A percentile compares a stretch with the other conserved stretches of the same genome.
Evolutionary conservation across 2,113 vertebrate species (phyloP).

Genomic region (Chlorodrepanis virens): DNA sequence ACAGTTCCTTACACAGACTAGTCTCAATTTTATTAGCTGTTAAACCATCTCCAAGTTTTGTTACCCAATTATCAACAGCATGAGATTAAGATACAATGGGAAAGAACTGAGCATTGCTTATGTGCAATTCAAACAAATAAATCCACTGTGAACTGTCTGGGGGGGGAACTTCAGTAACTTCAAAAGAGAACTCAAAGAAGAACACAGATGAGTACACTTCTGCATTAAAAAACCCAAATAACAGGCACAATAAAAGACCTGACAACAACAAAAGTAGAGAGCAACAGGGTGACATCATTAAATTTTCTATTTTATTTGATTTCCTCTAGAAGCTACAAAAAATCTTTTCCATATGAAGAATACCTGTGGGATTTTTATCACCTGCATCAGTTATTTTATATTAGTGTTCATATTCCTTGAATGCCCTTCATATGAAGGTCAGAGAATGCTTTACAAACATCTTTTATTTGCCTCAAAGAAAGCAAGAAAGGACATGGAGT

Average conservation of each 20-base stretch:
- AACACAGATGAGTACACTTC: background rate
- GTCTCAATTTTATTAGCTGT: background rate
- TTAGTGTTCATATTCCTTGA: background rate
- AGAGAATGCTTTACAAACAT: background rate
- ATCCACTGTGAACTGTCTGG: background rate
- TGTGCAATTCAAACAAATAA: background rate
- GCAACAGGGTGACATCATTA: conserved; percentile 37
- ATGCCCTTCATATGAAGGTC: conserved; percentile 14
- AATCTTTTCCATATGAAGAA: background rate
- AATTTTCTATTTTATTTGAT: conserved; percentile 45
- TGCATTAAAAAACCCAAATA: background rate
- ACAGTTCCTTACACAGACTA: background rate
- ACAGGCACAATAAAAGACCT: conserved; percentile 10
- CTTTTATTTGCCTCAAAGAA: background rate
- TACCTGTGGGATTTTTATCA: conserved; percentile 29
- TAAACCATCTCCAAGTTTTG: background rate
- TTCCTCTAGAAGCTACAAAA: background rate
- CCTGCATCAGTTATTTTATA: conserved; percentile 34
- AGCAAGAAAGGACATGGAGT: background rate
- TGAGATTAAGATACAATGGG: background rate
- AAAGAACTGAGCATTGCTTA: background rate
- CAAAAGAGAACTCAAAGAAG: background rate
- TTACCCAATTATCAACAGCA: background rate
- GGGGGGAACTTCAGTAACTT: background rate
- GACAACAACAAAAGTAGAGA: background rate